A percentile compares a stretch with the other conserved stretches of the same genome.
Conservation (phyloP, 1,140 invertebrate genomes). For the Bombus breviceps region DNA sequence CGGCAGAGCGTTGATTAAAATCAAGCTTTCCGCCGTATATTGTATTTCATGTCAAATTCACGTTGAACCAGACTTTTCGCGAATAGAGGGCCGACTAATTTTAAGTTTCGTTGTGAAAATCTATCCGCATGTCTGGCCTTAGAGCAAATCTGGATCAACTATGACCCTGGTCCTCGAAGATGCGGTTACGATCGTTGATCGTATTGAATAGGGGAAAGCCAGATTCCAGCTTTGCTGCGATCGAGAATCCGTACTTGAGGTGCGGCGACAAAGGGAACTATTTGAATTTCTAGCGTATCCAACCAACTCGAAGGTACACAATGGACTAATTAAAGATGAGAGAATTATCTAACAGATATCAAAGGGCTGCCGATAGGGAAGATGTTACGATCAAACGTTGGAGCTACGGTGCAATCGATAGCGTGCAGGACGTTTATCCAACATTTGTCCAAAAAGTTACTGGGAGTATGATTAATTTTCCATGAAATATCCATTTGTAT, state of each 20-base stretch:
- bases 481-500: neutral
- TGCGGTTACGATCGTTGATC: conserved; percentile 11
- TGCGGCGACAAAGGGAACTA: conserved; percentile 21
- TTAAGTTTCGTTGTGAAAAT: too few species aligned
- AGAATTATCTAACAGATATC: conserved; percentile 15
- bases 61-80: neutral
- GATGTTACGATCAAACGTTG: neutral
- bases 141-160: neutral
- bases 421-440: neutral
- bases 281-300: conserved; percentile 23
- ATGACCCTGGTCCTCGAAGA: neutral
- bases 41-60: neutral
- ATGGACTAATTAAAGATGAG: conserved; percentile 33
- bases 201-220: neutral
- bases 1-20: too few species aligned
- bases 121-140: fast-evolving
- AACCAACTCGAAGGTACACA: neutral
- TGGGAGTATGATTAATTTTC: neutral
- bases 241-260: neutral
- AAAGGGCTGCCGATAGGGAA: neutral
- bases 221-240: conserved; percentile 32
- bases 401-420: neutral
- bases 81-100: neutral
- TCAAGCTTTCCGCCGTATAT: too few species aligned
- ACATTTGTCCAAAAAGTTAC: neutral